Base-by-base conservation (phyloP, 2,113 vertebrate genomes). In the Labeo catla region DNA sequence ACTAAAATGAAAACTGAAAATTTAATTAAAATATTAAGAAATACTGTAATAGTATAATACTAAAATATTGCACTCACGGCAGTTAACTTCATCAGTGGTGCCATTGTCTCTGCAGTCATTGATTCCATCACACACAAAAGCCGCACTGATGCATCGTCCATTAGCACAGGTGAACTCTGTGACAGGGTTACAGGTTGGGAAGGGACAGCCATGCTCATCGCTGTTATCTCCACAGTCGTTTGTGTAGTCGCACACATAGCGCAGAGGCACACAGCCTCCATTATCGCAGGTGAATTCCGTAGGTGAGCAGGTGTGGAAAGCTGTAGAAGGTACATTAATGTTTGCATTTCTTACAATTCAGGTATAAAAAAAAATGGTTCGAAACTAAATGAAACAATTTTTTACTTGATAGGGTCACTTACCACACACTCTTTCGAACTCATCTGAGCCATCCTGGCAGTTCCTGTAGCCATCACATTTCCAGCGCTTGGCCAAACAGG, bases 171-270 rank as follows among this genome's bases (percentile, higher is more conserved):
- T 91, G 88, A 98, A 98, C 86, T 99, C 97, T 0, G 94, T 95
- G 70, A 90, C 89, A 5, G 94, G 89, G 88, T 98, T 96, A 81
- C 97, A 99, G 2, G 95, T 94, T 76, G 93, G 95, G 89, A 97
- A 98, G 76, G 95, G 91, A 90, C 97, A 99, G n/a, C 94, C 96
- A 8, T 6, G 89, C 88, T 99, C 98, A 0, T 99, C 98, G 1
- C 96, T 98, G 92, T 96, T 96, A 92, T 98, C 98, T 2, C 95
- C 96, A 66, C 98, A 99, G 93, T 99, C 97, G 0, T 98, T 92
- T 34, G 95, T 96, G 93, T 97, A 96, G 91, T 98, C 97, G 3
- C 98, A 99, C 66, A 92, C 92, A 78, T 96, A 97, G 83, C 87
- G 79, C 13, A 98, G 93, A 0, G 89, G 95, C 3, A 98, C 89